Conservation (phyloP, 2,888 invertebrate species). For the Seladonia tumulorum region DNA sequence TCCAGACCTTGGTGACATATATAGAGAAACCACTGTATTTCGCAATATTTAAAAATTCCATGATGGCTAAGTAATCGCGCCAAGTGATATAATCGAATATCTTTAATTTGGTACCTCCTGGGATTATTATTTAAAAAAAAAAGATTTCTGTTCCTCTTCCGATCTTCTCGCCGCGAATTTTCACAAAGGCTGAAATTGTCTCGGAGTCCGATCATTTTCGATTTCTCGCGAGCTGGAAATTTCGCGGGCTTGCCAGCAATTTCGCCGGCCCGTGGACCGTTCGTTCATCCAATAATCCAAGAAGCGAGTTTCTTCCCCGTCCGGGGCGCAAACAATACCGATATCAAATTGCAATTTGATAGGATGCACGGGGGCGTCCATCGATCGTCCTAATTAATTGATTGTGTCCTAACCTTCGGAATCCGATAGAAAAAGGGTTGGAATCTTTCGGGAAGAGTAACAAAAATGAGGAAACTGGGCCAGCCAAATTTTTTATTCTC, state of each 20-base stretch:
- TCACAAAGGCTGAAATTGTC: background rate
- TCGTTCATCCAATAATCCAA: slow-evolving; percentile 1
- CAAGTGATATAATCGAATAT: too few relatives aligned
- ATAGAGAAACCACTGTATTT: too few relatives aligned
- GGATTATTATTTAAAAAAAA: too few relatives aligned
- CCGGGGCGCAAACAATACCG: background rate
- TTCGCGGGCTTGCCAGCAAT: background rate
- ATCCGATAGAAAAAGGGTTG: background rate
- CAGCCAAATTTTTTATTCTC: slow-evolving; percentile 4
- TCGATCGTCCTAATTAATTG: slow-evolving; percentile 8
- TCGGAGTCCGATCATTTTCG: background rate
- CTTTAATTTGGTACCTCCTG: too few relatives aligned
- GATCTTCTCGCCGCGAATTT: too few relatives aligned
- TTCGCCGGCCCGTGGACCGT: background rate
- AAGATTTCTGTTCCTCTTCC: too few relatives aligned
- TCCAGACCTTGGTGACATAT: too few relatives aligned
- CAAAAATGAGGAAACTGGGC: background rate
- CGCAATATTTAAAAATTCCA: too few relatives aligned
- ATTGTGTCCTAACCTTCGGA: background rate
- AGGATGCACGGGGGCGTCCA: background rate
- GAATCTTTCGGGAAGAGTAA: background rate
- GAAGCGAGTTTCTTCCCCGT: background rate
- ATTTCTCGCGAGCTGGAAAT: background rate
- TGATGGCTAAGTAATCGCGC: too few relatives aligned
- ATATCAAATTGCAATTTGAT: slow-evolving; percentile 1